phyloP scores from a whole-genome alignment of 2,888 invertebrate species.

The Geophilus truncorum region DNA sequence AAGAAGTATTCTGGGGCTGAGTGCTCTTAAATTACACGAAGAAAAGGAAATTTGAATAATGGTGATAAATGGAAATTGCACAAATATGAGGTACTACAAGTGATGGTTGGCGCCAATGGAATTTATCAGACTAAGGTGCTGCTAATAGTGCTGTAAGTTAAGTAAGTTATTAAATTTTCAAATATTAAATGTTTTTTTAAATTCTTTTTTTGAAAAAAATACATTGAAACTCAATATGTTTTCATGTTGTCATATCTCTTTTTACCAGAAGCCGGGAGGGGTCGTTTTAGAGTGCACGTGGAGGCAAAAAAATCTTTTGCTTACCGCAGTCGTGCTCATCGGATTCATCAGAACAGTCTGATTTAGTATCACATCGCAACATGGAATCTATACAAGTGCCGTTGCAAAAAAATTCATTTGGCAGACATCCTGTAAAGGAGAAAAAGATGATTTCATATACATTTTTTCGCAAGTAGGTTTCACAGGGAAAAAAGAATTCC shows the following conservation, averaged over 20 bases:
- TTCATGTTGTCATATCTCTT: background rate
- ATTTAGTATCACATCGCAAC: slow-evolving; percentile 48
- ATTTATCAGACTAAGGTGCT: no score
- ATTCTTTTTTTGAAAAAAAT: no score
- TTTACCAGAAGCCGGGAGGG: background rate
- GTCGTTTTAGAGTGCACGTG: background rate
- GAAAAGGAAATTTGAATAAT: background rate
- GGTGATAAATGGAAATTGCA: background rate
- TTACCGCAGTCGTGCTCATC: slow-evolving; percentile 52
- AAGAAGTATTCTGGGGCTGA: background rate
- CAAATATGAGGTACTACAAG: background rate
- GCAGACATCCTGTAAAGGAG: slow-evolving; percentile 48
- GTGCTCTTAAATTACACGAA: background rate
- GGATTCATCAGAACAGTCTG: slow-evolving; percentile 49
- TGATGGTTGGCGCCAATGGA: no score
- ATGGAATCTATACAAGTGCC: slow-evolving; percentile 50
- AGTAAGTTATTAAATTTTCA: no score
- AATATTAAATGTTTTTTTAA: no score
- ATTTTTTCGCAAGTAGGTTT: no score
- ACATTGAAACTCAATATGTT: no score
- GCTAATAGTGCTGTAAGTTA: no score
- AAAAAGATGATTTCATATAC: no score
- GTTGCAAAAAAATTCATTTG: slow-evolving; percentile 51
- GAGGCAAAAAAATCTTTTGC: slow-evolving; percentile 35
- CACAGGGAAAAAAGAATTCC: background rate